Percentiles rank a stretch among this genome's conserved stretches.
phyloP scores from a whole-genome alignment of 1,140 invertebrate genomes.

The Plectus sambesii region DNA sequence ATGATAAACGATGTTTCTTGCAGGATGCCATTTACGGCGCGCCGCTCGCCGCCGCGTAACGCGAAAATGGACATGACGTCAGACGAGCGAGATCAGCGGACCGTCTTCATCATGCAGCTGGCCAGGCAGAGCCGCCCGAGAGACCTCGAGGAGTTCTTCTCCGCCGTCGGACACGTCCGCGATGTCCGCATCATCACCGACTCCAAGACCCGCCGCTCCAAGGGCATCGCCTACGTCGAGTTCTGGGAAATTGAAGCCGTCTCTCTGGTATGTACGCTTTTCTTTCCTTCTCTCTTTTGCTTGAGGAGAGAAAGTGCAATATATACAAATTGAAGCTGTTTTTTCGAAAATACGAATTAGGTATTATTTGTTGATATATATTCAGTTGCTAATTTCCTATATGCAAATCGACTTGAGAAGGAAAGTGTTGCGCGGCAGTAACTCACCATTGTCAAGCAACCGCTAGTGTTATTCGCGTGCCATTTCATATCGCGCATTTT shows the following conservation, averaged over 20 bases:
- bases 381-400: slow-evolving; percentile 10
- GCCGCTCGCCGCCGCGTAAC: slow-evolving; percentile 33
- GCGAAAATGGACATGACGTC: slow-evolving; percentile 63
- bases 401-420: too few relatives aligned
- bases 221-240: slow-evolving; percentile 98
- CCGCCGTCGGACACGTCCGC: slow-evolving; percentile 90
- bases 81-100: slow-evolving; percentile 92
- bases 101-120: slow-evolving; percentile 94
- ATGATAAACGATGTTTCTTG: slow-evolving; percentile 26
- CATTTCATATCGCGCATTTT: too few relatives aligned
- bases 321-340: slow-evolving; percentile 8
- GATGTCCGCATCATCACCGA: slow-evolving; percentile 97
- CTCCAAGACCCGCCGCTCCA: slow-evolving; percentile 94
- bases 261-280: slow-evolving; percentile 59
- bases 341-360: slow-evolving; percentile 9
- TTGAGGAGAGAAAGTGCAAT: too few relatives aligned
- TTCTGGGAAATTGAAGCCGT: slow-evolving; percentile 96
- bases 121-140: slow-evolving; percentile 82
- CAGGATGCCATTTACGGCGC: slow-evolving; percentile 43
- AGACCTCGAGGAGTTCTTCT: slow-evolving; percentile 98
- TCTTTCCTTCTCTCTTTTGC: too few relatives aligned
- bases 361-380: slow-evolving; percentile 14
- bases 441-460: too few relatives aligned
- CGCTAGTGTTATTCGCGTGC: too few relatives aligned
- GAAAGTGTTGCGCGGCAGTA: too few relatives aligned